phyloP scores from a whole-genome alignment of 2,888 invertebrate species.

The Clistopyga incitator region DNA sequence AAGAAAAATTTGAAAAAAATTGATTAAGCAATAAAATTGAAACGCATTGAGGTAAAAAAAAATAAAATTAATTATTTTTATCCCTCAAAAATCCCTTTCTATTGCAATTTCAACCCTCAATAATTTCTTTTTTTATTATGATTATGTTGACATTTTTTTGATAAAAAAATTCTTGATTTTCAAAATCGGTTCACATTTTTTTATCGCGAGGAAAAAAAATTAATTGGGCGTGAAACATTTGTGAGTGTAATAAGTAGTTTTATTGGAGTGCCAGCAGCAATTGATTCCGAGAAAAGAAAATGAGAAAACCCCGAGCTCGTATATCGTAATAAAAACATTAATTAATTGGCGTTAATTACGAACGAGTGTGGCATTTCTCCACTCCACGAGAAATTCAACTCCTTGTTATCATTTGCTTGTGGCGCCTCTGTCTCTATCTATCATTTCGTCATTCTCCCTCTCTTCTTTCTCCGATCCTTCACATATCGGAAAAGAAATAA shows the following conservation, averaged over 20 bases:
- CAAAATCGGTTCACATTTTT: background rate
- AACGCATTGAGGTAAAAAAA: no score
- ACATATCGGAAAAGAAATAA: constrained; percentile 66
- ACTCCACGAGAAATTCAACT: constrained; percentile 37
- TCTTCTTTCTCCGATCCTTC: constrained; percentile 50
- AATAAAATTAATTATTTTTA: no score
- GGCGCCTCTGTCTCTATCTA: constrained; percentile 30
- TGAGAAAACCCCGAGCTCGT: background rate
- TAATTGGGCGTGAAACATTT: background rate
- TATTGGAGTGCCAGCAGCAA: background rate
- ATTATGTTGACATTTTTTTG: background rate
- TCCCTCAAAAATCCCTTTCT: no score
- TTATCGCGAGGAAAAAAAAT: background rate
- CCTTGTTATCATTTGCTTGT: constrained; percentile 51
- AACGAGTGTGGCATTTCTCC: constrained; percentile 30
- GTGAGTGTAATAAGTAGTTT: background rate
- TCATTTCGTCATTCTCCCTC: constrained; percentile 39
- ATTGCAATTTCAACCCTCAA: no score
- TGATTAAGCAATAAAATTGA: no score
- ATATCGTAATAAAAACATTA: constrained; percentile 48
- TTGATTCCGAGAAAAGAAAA: constrained; percentile 14
- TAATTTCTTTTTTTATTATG: no score
- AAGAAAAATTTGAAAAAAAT: no score
- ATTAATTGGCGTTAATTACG: constrained; percentile 57
- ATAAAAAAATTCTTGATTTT: background rate